Evolutionary conservation across 2,797 vertebrate genomes (phyloP).

Genomic region (Micromesistius poutassou): DNA sequence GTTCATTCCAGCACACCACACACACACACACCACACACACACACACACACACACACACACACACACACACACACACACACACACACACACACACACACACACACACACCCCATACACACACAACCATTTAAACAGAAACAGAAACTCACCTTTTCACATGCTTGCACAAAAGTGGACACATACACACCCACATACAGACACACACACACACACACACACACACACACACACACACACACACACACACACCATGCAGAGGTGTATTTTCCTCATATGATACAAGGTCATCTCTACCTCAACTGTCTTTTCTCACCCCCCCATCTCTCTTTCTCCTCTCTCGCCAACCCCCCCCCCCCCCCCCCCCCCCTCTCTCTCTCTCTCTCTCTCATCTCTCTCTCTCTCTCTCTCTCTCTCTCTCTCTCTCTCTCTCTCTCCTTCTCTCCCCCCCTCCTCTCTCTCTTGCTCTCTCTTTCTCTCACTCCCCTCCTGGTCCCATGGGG

Average conservation of each 20-base stretch:
- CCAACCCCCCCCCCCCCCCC: too few species aligned
- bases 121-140: background rate
- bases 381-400: background rate
- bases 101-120: constrained; percentile 12
- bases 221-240: too few species aligned
- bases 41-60: constrained; percentile 4
- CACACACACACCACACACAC: too few species aligned
- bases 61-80: constrained; percentile 12
- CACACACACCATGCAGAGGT: constrained; percentile 19
- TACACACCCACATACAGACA: background rate
- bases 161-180: background rate
- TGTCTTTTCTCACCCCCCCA: background rate
- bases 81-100: constrained; percentile 8
- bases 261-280: background rate
- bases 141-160: constrained; percentile 25
- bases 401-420: constrained; percentile 3
- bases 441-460: constrained; percentile 13
- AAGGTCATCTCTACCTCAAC: too few species aligned
- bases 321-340: background rate
- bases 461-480: constrained; percentile 17
- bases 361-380: constrained; percentile 23
- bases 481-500: constrained; percentile 36
- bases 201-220: constrained; percentile 13
- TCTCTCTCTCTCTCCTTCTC: constrained; percentile 3
- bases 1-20: too few species aligned